These are phyloP conservation scores for Platycheirus albimanus DNA, from an alignment of 2,888 invertebrate genomes.

Conservation along the genomic window DNA sequence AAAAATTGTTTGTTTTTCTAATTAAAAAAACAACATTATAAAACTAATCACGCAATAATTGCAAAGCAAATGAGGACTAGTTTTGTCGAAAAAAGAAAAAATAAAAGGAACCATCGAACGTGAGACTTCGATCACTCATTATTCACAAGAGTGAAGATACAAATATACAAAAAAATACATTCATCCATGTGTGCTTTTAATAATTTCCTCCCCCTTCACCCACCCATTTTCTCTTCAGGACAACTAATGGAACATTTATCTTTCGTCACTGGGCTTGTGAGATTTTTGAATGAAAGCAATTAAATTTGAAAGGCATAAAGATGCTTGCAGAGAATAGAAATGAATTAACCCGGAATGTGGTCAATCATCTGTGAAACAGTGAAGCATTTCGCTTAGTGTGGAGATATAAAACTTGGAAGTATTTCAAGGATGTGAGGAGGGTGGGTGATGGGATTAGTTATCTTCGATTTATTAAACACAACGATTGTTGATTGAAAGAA, in stretches of 20 bases:
- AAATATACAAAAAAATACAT: neutral
- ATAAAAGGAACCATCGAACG: slow-evolving; percentile 8
- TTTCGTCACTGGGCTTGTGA: slow-evolving; percentile 28
- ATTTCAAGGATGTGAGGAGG: slow-evolving; percentile 12
- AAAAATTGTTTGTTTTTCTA: slow-evolving; percentile 18
- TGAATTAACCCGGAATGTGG: slow-evolving; percentile 2
- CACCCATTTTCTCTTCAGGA: neutral
- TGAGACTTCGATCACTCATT: slow-evolving; percentile 3
- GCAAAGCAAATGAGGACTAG: neutral
- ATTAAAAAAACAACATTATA: too few relatives aligned
- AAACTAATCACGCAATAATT: slow-evolving; percentile 1
- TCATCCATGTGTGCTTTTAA: neutral
- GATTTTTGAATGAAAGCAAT: slow-evolving; percentile 56
- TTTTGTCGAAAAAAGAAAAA: neutral
- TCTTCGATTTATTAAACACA: neutral
- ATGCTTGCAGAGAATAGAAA: neutral
- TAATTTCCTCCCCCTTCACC: neutral
- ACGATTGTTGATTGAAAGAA: slow-evolving; percentile 35
- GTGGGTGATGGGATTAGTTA: neutral
- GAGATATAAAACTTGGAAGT: slow-evolving; percentile 35
- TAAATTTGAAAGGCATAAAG: slow-evolving; percentile 42
- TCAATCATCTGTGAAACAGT: slow-evolving; percentile 26
- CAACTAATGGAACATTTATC: slow-evolving; percentile 56
- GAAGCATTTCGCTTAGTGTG: neutral
- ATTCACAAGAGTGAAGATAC: slow-evolving; percentile 5